Evolutionary conservation across 2,797 vertebrate species (phyloP).

Genomic region (Ispidina lecontei): DNA sequence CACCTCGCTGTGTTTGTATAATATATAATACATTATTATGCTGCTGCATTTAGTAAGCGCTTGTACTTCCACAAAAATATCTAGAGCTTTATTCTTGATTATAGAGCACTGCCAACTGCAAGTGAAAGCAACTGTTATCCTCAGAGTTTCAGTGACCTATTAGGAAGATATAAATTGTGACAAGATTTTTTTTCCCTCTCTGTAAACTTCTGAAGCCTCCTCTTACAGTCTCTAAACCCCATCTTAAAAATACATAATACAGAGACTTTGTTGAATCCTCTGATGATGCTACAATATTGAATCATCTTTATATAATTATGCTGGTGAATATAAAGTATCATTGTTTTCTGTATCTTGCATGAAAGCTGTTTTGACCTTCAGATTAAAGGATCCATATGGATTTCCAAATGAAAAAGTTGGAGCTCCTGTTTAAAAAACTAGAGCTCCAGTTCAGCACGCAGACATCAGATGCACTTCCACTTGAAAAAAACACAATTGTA

Average conservation of each 20-base stretch:
- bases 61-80: conserved; percentile 39
- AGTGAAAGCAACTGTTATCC: conserved; percentile 6
- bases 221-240: not conserved
- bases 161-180: conserved; percentile 52
- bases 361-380: conserved; percentile 53
- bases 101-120: not conserved
- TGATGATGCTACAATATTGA: conserved; percentile 17
- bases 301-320: conserved; percentile 47
- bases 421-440: conserved; percentile 58
- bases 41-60: conserved; percentile 10
- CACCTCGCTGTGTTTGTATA: conserved; percentile 46
- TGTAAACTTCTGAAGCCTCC: conserved; percentile 43
- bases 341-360: conserved; percentile 51
- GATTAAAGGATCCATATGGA: conserved; percentile 57
- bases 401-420: conserved; percentile 52
- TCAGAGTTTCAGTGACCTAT: conserved; percentile 45
- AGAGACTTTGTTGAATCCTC: conserved; percentile 3
- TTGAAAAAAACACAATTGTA: conserved; percentile 61
- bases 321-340: conserved; percentile 34
- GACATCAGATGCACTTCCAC: conserved; percentile 53
- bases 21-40: conserved; percentile 46
- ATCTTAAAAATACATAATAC: conserved; percentile 34
- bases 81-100: conserved; percentile 42
- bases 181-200: not conserved
- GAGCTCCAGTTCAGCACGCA: not conserved